A percentile compares a stretch with the other conserved stretches of the same genome.
Evolutionary conservation across 1,140 invertebrate species (phyloP).

Genomic region (Pomphorhynchus laevis): DNA sequence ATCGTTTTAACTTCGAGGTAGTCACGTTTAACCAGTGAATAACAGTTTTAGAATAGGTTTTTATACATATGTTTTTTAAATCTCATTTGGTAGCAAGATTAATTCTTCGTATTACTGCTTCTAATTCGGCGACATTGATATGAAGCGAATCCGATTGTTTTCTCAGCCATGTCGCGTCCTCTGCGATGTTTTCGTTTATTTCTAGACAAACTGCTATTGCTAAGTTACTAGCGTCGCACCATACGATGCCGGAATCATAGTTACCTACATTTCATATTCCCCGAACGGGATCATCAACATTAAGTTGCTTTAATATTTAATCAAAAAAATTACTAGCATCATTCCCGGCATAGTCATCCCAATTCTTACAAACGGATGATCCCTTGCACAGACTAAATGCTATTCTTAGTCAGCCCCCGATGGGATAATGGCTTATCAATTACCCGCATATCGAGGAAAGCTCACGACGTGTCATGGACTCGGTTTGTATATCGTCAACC

Average conservation of each 20-base stretch:
- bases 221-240: background rate
- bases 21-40: no score
- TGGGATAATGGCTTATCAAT: background rate
- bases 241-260: no score
- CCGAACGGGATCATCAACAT: no score
- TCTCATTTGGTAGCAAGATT: background rate
- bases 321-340: no score
- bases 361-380: background rate
- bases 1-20: no score
- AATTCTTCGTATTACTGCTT: background rate
- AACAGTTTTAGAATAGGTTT: no score
- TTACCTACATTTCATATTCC: no score
- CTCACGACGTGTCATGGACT: no score
- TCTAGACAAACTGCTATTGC: background rate
- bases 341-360: no score
- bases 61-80: no score
- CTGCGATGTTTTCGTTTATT: background rate
- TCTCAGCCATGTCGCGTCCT: constrained; percentile 6
- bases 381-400: background rate
- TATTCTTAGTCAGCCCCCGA: background rate
- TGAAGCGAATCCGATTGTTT: background rate
- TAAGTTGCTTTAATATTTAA: no score
- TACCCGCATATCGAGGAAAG: background rate
- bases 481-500: no score
- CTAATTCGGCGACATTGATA: constrained; percentile 4